A percentile compares a stretch with the other conserved stretches of the same genome.
Evolutionary conservation across 2,797 vertebrate genomes (phyloP).

Genomic region (Poecilia gillii): DNA sequence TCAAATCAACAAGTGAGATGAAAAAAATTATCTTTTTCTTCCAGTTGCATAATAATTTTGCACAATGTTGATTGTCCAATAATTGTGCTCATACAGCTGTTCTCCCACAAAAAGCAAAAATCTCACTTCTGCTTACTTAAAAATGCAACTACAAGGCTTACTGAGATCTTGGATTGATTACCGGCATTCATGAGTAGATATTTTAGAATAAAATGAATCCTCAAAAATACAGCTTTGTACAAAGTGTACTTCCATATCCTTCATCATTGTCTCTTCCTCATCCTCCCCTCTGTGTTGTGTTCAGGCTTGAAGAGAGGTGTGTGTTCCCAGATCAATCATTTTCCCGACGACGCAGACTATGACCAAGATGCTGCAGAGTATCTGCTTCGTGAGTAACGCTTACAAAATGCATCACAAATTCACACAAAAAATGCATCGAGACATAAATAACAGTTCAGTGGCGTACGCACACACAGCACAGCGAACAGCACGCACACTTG

Average conservation of each 20-base stretch:
- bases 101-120: neutral
- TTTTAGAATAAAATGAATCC: neutral
- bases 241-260: neutral
- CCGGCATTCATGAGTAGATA: neutral
- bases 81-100: neutral
- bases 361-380: conserved; percentile 95
- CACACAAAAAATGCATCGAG: conserved; percentile 17
- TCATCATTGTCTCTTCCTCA: conserved; percentile 17
- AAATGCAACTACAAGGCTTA: neutral
- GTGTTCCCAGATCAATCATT: conserved; percentile 95
- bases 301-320: conserved; percentile 90
- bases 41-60: neutral
- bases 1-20: neutral
- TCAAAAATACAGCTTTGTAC: neutral
- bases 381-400: conserved; percentile 87
- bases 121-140: neutral
- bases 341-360: conserved; percentile 94
- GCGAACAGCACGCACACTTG: conserved; percentile 8
- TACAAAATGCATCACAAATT: conserved; percentile 9
- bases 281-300: conserved; percentile 10
- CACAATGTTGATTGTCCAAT: neutral
- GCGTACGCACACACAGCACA: conserved; percentile 14
- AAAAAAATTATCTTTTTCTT: neutral
- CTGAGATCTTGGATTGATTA: neutral
- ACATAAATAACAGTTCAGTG: conserved; percentile 20